phyloP scores from a whole-genome alignment of 2,797 vertebrate species.

The Sarcoramphus papa region DNA sequence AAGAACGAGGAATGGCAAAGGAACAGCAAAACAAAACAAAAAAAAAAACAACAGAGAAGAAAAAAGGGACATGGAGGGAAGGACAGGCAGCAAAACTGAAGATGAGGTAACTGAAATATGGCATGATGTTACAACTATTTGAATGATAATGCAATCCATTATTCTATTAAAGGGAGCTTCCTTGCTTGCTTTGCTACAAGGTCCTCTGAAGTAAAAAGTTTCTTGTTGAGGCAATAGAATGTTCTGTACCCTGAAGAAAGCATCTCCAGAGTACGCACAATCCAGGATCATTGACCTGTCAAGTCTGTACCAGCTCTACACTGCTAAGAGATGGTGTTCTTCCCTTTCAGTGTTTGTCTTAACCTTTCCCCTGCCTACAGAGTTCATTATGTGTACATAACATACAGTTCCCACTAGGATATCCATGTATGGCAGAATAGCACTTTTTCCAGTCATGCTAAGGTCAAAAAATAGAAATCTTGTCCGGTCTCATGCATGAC shows the following conservation, averaged over 20 bases:
- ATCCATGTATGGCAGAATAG: neutral
- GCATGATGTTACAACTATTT: neutral
- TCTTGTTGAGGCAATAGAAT: neutral
- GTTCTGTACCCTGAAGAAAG: neutral
- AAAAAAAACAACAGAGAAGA: neutral
- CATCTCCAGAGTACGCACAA: fast-evolving
- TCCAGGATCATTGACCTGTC: neutral
- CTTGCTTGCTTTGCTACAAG: neutral
- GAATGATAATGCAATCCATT: neutral
- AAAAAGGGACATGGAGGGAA: neutral
- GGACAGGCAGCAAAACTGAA: neutral
- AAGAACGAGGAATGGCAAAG: neutral
- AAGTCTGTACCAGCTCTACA: neutral
- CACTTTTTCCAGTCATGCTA: neutral
- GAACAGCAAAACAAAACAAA: neutral
- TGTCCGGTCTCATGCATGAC: neutral
- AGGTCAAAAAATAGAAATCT: neutral
- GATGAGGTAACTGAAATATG: neutral
- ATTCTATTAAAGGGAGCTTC: neutral
- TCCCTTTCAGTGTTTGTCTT: neutral
- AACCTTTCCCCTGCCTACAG: neutral
- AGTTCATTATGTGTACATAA: neutral
- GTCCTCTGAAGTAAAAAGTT: neutral
- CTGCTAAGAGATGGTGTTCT: neutral
- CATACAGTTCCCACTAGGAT: no score